phyloP scores from a whole-genome alignment of 1,140 invertebrate genomes.

The Drosophila serrata region DNA sequence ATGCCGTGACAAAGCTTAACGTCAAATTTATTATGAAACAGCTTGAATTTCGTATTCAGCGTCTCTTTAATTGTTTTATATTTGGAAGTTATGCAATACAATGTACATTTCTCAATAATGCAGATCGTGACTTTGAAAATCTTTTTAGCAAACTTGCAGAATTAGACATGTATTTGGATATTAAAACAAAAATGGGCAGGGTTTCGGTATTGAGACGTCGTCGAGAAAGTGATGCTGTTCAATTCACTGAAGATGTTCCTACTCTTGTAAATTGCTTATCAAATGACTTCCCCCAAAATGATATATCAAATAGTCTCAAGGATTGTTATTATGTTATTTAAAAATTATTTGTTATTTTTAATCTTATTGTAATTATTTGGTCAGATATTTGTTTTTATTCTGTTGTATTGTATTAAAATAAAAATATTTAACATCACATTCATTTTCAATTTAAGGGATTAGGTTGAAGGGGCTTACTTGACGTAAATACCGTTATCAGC shows the following conservation, averaged over 20 bases:
- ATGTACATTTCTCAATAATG: constrained; percentile 67
- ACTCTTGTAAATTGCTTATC: constrained; percentile 46
- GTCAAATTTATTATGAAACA: constrained; percentile 71
- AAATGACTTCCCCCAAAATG: constrained; percentile 47
- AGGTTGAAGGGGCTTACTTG: too few relatives aligned
- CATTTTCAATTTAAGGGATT: neutral
- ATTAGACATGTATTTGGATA: constrained; percentile 66
- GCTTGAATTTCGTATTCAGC: constrained; percentile 73
- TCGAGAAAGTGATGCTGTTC: neutral
- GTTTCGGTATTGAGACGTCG: constrained; percentile 30
- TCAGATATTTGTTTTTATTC: neutral
- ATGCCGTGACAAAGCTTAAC: constrained; percentile 64
- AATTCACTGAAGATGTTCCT: neutral
- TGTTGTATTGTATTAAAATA: neutral
- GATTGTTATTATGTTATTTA: constrained; percentile 57
- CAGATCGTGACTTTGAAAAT: constrained; percentile 63
- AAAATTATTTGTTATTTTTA: constrained; percentile 10
- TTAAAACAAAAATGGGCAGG: constrained; percentile 57
- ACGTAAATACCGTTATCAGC: too few relatives aligned
- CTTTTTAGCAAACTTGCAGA: constrained; percentile 64
- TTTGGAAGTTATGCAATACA: constrained; percentile 54
- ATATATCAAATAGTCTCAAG: constrained; percentile 59
- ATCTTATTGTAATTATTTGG: neutral
- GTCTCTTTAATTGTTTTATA: constrained; percentile 72
- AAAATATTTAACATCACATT: neutral